Evolutionary conservation across 1,140 invertebrate genomes (phyloP).

Genomic region (Hyphantria cunea): DNA sequence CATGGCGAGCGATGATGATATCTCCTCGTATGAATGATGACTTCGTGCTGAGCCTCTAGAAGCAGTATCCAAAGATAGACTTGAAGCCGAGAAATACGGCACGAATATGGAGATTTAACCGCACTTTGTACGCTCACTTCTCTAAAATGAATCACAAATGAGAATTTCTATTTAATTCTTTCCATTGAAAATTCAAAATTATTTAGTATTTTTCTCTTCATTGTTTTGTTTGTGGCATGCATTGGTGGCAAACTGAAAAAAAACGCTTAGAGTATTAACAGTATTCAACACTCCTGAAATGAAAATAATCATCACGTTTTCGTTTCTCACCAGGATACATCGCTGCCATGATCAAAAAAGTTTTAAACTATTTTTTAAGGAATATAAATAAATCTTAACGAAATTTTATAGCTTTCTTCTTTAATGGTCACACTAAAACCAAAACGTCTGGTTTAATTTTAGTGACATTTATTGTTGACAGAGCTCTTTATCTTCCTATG

Average conservation of each 20-base stretch:
- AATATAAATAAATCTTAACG: constrained; percentile 11
- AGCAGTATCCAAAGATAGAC: constrained; percentile 64
- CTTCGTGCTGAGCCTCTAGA: constrained; percentile 75
- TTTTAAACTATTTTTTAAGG: neutral
- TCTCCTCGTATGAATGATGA: constrained; percentile 79
- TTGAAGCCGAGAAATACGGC: constrained; percentile 62
- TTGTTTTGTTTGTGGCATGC: too few relatives aligned
- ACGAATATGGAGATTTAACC: constrained; percentile 65
- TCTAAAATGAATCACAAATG: constrained; percentile 28
- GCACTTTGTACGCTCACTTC: constrained; percentile 19
- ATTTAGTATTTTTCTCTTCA: too few relatives aligned
- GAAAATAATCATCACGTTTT: constrained; percentile 10
- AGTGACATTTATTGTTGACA: constrained; percentile 25
- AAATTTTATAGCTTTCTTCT: neutral
- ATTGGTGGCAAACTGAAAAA: too few relatives aligned
- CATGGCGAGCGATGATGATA: constrained; percentile 74
- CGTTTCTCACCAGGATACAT: constrained; percentile 14
- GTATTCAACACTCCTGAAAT: too few relatives aligned
- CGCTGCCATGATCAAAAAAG: too few relatives aligned
- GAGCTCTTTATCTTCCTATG: constrained; percentile 41
- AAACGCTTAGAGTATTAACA: too few relatives aligned
- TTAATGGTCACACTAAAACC: neutral
- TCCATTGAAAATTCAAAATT: constrained; percentile 21
- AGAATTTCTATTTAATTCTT: constrained; percentile 22
- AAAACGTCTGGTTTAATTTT: constrained; percentile 9